Evolutionary conservation across 2,888 invertebrate genomes (phyloP).

Genomic region (Hydriomena furcata): DNA sequence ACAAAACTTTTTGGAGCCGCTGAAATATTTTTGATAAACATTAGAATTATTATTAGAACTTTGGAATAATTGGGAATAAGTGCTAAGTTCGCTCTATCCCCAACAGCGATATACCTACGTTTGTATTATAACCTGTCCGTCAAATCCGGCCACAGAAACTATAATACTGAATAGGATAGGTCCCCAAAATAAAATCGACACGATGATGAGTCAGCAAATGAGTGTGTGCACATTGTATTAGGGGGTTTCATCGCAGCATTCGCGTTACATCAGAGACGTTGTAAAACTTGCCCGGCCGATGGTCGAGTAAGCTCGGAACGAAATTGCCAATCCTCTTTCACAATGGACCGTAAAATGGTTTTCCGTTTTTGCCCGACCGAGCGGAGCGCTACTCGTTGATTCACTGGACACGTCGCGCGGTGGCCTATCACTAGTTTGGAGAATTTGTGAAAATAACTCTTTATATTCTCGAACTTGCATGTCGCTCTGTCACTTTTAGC

Average conservation of each 20-base stretch:
- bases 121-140: constrained; percentile 2
- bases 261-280: constrained; percentile 74
- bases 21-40: too few relatives aligned
- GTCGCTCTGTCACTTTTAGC: constrained; percentile 31
- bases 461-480: constrained; percentile 52
- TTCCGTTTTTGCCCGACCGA: constrained; percentile 81
- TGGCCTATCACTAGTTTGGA: constrained; percentile 71
- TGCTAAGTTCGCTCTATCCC: not conserved
- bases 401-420: constrained; percentile 78
- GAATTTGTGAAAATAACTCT: constrained; percentile 74
- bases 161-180: constrained; percentile 22
- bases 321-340: constrained; percentile 83
- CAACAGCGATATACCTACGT: not conserved
- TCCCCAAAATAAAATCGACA: constrained; percentile 29
- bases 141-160: constrained; percentile 24
- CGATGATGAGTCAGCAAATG: constrained; percentile 42
- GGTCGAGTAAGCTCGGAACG: constrained; percentile 78
- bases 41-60: too few relatives aligned
- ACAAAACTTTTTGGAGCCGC: too few relatives aligned
- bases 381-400: constrained; percentile 77
- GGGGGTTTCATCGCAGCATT: constrained; percentile 57
- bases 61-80: too few relatives aligned
- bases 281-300: constrained; percentile 77
- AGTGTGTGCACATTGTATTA: constrained; percentile 53
- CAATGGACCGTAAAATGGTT: constrained; percentile 84